Conservation (phyloP, 2,113 vertebrate species). For the Crotophaga sulcirostris region DNA sequence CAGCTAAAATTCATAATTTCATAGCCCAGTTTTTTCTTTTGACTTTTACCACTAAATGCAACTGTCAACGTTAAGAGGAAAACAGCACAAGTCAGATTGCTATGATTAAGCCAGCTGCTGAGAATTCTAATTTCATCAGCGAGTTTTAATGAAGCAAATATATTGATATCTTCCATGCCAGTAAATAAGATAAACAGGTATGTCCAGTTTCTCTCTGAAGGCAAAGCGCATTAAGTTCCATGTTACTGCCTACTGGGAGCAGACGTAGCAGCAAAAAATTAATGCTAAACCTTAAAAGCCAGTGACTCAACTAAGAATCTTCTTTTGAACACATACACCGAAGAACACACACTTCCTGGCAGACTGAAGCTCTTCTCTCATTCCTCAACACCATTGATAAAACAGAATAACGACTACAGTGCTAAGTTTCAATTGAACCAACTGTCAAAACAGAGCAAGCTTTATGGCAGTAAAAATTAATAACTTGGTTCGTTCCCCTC, state of each 20-base stretch:
- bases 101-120: not conserved
- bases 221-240: not conserved
- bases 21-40: not conserved
- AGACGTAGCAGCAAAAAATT: not conserved
- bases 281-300: not conserved
- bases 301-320: not conserved
- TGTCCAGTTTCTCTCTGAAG: constrained; percentile 46
- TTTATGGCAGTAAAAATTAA: not conserved
- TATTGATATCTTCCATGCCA: constrained; percentile 3
- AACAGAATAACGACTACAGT: too few species aligned
- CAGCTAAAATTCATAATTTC: not conserved
- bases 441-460: constrained; percentile 45
- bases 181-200: constrained; percentile 59
- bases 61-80: not conserved
- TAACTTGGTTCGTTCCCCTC: not conserved
- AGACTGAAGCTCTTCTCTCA: not conserved
- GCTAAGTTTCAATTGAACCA: constrained; percentile 28
- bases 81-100: not conserved
- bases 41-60: not conserved
- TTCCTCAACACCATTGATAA: not conserved
- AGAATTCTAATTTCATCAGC: not conserved
- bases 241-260: not conserved
- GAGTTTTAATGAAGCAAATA: not conserved
- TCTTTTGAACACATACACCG: not conserved
- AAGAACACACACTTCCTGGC: not conserved